Evolutionary conservation across 2,888 invertebrate genomes (phyloP).

Genomic region (Lydus trimaculatus): DNA sequence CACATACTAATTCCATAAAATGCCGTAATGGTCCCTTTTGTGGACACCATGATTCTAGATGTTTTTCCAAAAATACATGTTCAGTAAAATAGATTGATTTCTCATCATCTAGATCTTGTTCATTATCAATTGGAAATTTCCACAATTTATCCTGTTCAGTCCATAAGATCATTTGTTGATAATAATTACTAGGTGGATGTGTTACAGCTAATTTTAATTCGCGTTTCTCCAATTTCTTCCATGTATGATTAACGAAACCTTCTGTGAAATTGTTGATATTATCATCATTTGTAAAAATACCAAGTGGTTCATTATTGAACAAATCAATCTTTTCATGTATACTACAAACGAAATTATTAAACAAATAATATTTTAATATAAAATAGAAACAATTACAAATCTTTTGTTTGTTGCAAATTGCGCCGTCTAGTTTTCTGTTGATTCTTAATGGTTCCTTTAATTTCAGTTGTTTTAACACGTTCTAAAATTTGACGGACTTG

Average conservation of each 20-base stretch:
- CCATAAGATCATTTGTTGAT: conserved; percentile 93
- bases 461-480: conserved; percentile 23
- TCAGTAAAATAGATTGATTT: conserved; percentile 83
- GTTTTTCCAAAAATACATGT: conserved; percentile 90
- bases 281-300: conserved; percentile 66
- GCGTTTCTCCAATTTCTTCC: conserved; percentile 71
- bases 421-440: conserved; percentile 8
- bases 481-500: conserved; percentile 60
- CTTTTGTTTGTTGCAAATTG: conserved; percentile 15
- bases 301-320: conserved; percentile 68
- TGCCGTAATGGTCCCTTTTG: conserved; percentile 88
- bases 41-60: conserved; percentile 91
- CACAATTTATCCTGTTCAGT: conserved; percentile 94
- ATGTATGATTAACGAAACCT: conserved; percentile 65
- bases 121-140: conserved; percentile 98
- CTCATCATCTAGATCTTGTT: conserved; percentile 83
- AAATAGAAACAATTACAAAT: conserved; percentile 11
- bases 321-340: conserved; percentile 65
- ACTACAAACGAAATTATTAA: conserved; percentile 29
- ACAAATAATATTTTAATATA: not conserved
- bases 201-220: conserved; percentile 73
- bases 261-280: conserved; percentile 47
- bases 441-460: conserved; percentile 8
- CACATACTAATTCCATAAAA: conserved; percentile 96
- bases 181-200: conserved; percentile 85